These are phyloP conservation scores for Sebastes glaucus DNA, from an alignment of 2,797 vertebrate genomes.

Conservation along the genomic window DNA sequence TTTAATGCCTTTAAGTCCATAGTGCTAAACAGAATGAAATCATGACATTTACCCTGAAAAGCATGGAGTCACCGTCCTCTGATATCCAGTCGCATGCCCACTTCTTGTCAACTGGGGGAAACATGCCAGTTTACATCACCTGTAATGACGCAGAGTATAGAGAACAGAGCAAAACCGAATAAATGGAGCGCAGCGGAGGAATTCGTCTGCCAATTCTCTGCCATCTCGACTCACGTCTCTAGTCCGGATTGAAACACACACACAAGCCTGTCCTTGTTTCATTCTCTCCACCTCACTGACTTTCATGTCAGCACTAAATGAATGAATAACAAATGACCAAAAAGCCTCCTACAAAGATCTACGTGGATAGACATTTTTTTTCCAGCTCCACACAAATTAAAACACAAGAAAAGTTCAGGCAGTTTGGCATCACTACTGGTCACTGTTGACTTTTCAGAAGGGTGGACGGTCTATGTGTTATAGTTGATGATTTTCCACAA, in stretches of 20 bases:
- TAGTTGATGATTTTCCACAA: slow-evolving; percentile 27
- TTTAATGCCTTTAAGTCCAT: neutral
- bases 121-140: slow-evolving; percentile 66
- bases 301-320: slow-evolving; percentile 55
- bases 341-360: slow-evolving; percentile 17
- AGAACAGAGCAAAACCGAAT: slow-evolving; percentile 43
- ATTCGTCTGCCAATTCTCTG: slow-evolving; percentile 57
- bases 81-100: slow-evolving; percentile 38
- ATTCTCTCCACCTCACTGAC: slow-evolving; percentile 36
- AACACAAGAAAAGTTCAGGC: slow-evolving; percentile 26
- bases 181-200: slow-evolving; percentile 52
- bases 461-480: neutral
- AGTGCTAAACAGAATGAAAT: slow-evolving; percentile 37
- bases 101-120: slow-evolving; percentile 51
- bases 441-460: slow-evolving; percentile 14
- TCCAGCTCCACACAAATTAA: slow-evolving; percentile 27
- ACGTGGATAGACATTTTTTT: slow-evolving; percentile 6
- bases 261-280: slow-evolving; percentile 54
- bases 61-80: slow-evolving; percentile 40
- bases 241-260: slow-evolving; percentile 16
- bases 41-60: slow-evolving; percentile 34
- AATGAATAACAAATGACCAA: slow-evolving; percentile 56
- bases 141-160: slow-evolving; percentile 42
- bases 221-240: slow-evolving; percentile 51
- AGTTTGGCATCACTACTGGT: slow-evolving; percentile 17